A percentile compares a stretch with the other conserved stretches of the same genome.
Evolutionary conservation across 2,797 vertebrate genomes (phyloP).

Genomic region (Agapornis canus): DNA sequence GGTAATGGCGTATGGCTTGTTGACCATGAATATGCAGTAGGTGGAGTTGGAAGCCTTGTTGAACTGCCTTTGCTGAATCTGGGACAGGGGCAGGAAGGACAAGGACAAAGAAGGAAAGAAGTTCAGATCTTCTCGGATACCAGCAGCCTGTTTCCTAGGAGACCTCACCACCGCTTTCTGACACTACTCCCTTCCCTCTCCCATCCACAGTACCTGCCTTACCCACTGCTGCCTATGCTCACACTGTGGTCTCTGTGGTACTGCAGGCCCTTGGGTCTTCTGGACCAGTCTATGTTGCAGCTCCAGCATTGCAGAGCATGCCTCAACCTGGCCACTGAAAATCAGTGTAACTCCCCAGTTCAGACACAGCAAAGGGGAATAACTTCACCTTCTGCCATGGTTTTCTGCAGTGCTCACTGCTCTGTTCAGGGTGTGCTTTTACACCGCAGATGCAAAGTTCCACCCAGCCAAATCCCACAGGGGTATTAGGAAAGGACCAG

Average conservation of each 20-base stretch:
- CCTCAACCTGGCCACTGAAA: not conserved
- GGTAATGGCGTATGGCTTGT: constrained; percentile 97
- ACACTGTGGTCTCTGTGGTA: not conserved
- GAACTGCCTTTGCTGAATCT: constrained; percentile 90
- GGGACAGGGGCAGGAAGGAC: not conserved
- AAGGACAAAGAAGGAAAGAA: not conserved
- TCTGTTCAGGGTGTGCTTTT: not conserved
- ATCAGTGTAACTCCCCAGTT: not conserved
- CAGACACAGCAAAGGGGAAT: not conserved
- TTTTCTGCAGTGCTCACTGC: not conserved
- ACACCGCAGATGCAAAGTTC: not conserved
- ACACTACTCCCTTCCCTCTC: not conserved
- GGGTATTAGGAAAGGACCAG: not conserved
- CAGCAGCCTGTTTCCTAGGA: not conserved
- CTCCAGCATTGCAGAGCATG: not conserved
- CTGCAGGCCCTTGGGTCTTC: not conserved
- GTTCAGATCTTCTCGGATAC: not conserved
- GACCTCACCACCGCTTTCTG: not conserved
- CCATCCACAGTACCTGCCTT: rapidly evolving
- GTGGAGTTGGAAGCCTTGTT: constrained; percentile 88
- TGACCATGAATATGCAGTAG: constrained; percentile 97
- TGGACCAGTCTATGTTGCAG: not conserved
- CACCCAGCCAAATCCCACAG: not conserved
- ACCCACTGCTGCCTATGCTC: not conserved
- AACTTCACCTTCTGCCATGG: not conserved